Base-by-base conservation (phyloP, 1,140 invertebrate genomes). In the Saxidomus purpurata region DNA sequence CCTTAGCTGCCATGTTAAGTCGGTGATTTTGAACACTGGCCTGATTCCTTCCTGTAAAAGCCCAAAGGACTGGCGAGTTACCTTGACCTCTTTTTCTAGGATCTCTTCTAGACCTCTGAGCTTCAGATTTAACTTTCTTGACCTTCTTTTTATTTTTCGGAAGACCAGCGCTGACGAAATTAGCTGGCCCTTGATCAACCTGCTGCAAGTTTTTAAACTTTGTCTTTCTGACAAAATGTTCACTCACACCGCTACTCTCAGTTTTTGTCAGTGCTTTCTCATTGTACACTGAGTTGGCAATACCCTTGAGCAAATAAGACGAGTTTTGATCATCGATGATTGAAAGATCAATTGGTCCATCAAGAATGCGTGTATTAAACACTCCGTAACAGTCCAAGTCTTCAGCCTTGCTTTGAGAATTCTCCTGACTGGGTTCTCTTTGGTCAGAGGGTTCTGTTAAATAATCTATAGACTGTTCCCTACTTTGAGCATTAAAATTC, bases 1-100 rank as follows among this genome's bases (percentile, higher is more conserved):
- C 22, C 25, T 89, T 89, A 22, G 76, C 80, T 25, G 89, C 49
- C 63, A 90, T 74, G 63, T 89, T 91, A 19, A 93, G 84, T 71
- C 87, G 87, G 74, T 93, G 84, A 76, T 93, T 93, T 43, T 90
- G 89, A 19, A 93, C 91, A 31, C 67, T 55, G n/a, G 92, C 88
- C 77, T 82, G 77, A 77, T 90, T 91, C 31, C 86, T 93, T 40
- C 92, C 92, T 28, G 92, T 89, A 76, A 92, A 92, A 25, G 91
- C 90, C 92, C 92, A 93, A 8, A 84, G 81, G 19, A 91, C 55
- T 67, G 91, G 91, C 43, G 86, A 91, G 31, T 71, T 79, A 61
- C 55, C 49, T 31, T 71, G 74, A 63, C 76, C 80, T 76, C 71
- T 90, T 9, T 52, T 88, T 28, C 59, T 38, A 22, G 84, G 31